Base-by-base conservation (phyloP, 2,113 vertebrate genomes). In the Procavia capensis region DNA sequence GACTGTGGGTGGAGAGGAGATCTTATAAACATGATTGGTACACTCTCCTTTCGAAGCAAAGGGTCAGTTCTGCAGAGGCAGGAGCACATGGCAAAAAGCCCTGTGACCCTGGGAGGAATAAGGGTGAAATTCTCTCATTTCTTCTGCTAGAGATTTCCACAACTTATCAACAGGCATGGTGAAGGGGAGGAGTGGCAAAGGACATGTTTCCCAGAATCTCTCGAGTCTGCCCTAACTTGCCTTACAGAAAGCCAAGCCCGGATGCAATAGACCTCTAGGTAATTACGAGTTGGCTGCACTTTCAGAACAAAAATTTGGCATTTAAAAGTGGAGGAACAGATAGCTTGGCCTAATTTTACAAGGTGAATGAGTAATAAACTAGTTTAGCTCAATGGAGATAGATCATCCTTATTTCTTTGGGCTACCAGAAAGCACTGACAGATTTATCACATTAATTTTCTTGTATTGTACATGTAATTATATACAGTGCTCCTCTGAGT, bases 381-480 rank as follows among this genome's bases (percentile, higher is more conserved):
- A 80, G 54, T 43, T 81, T 29, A 85, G 31, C 9, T 78, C 64
- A 2, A 2, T 76, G 43, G 20, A 90, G 34, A 86, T 63, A 45
- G 76, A 57, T 94, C 43, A 54, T 57, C n/a, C 79, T 93, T 93
- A 88, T 89, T 87, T 94, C 80, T 96, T 64, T 91, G 94, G 64
- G 83, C 22, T 80, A 45, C 54, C 29, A 41, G 59, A 22, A 95
- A 75, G 14, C 70, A 91, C 0, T 1, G n/a, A 82, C 19, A 96
- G 94, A 96, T 94, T 94, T 76, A 96, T 90, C 72, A 91, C 20
- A 47, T 75, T 93, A 89, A 92, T 43, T 95, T 95, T 94, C 79
- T 88, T 96, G 59, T 93, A 96, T 95, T 36, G 20, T 93, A 59
- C 68, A 36, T 29, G 50, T 96, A 98, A 98, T 98, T 97, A 97